Percentiles rank a stretch among this genome's conserved stretches.
phyloP scores from a whole-genome alignment of 2,113 vertebrate genomes.

The Leucosticte australis region DNA sequence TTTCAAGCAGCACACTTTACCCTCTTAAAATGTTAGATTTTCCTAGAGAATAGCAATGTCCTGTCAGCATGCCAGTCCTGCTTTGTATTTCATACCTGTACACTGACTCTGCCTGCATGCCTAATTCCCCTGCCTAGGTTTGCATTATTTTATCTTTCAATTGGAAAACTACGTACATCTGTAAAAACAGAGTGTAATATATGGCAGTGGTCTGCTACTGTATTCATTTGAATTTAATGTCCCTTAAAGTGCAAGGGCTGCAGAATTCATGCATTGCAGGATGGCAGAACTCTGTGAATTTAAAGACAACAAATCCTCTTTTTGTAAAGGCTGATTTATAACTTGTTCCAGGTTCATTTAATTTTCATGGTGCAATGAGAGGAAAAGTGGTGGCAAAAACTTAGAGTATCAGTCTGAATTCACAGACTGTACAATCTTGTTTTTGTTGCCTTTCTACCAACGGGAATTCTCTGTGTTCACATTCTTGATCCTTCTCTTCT shows the following conservation, averaged over 20 bases:
- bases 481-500: constrained; percentile 39
- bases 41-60: background rate
- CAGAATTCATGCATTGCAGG: background rate
- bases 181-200: constrained; percentile 57
- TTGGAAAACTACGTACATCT: constrained; percentile 50
- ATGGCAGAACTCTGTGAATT: background rate
- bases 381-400: background rate
- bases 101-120: background rate
- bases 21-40: background rate
- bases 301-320: background rate
- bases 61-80: background rate
- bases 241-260: constrained; percentile 10
- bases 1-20: background rate
- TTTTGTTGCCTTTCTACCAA: constrained; percentile 38
- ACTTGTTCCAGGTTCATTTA: background rate
- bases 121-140: background rate
- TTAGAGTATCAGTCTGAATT: background rate
- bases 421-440: background rate
- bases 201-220: background rate
- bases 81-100: constrained; percentile 34
- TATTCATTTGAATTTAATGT: constrained; percentile 62
- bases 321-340: background rate
- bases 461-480: background rate
- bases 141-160: constrained; percentile 31
- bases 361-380: background rate